Conservation (phyloP, 2,888 invertebrate species). For the Lamellibrachia satsuma region DNA sequence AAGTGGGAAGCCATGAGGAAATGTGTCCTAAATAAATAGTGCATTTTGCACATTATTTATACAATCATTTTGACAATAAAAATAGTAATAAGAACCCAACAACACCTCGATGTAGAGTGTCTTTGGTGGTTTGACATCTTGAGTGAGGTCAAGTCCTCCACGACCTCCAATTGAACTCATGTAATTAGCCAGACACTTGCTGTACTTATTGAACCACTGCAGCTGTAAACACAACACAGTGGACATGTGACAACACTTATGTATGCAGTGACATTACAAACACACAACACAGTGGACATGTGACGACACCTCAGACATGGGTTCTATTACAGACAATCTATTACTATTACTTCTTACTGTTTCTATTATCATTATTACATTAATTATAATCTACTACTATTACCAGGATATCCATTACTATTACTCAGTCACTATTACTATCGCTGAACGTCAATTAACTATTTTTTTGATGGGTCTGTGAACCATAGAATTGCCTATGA, state of each 20-base stretch:
- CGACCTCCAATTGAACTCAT: slow-evolving; percentile 86
- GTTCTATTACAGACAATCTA: too few species aligned
- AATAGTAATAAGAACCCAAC: background rate
- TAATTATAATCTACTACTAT: too few species aligned
- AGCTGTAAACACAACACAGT: slow-evolving; percentile 61
- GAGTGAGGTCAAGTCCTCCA: slow-evolving; percentile 80
- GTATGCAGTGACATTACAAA: too few species aligned
- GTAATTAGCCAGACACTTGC: slow-evolving; percentile 83
- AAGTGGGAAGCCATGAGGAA: background rate
- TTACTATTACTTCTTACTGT: too few species aligned
- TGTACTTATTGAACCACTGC: slow-evolving; percentile 89
- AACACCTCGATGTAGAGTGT: slow-evolving; percentile 89
- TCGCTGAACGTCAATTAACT: too few species aligned
- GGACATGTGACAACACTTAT: background rate
- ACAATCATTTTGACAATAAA: background rate
- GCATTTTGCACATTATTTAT: background rate
- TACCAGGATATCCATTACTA: too few species aligned
- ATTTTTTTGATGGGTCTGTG: too few species aligned
- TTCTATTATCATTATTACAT: too few species aligned
- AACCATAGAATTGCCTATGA: too few species aligned
- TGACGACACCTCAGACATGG: too few species aligned
- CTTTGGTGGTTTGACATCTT: slow-evolving; percentile 90
- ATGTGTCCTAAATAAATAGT: background rate
- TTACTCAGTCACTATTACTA: too few species aligned
- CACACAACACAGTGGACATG: background rate